Base-by-base conservation (phyloP, 2,797 vertebrate species). In the Dryobates pubescens region DNA sequence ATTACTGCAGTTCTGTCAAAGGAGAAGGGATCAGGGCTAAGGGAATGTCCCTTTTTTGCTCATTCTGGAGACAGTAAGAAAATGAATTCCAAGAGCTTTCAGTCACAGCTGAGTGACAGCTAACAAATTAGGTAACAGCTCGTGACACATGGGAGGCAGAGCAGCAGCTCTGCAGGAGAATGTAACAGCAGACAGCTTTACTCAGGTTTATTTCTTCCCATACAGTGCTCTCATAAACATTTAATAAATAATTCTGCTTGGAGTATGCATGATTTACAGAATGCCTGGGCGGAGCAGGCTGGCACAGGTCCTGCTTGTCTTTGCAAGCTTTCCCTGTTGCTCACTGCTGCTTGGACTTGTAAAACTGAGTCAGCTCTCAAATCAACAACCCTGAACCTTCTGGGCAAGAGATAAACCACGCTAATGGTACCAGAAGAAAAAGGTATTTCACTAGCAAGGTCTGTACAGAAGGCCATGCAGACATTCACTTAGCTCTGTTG, bases 261-360 rank as follows among this genome's bases (percentile, higher is more conserved):
- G 72, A 95, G 47, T 77, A 92, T 85, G 84, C 79, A 95, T 88
- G 90, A 96, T 94, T 96, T 95, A 95, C 83, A 87, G 86, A 86
- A 92, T n/a, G 82, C 72, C 89, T 94, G 43, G 82, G 80, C 93
- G 79, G 75, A 93, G 88, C 72, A 82, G 22, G 73, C 64, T 93
- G 73, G 89, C 76, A 85, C 22, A 74, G 54, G 59, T 68, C 63
- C 68, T 75, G 36, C 71, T 85, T 54, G 64, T 56, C 84, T 83
- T 53, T 62, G 51, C 85, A 49, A 73, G 70, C 69, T 88, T 88
- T 92, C 80, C 65, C 88, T 86, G 64, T 74, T 81, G 70, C 87
- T 89, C 53, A 9, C 27, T 51, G 34, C 62, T 93, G 86, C 89
- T 90, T 93, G 83, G 43, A 90, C 90, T 91, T 90, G 74, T 82